Percentiles rank a stretch among this genome's conserved stretches.
Conservation (phyloP, 2,797 vertebrate species). For the Alosa sapidissima region DNA sequence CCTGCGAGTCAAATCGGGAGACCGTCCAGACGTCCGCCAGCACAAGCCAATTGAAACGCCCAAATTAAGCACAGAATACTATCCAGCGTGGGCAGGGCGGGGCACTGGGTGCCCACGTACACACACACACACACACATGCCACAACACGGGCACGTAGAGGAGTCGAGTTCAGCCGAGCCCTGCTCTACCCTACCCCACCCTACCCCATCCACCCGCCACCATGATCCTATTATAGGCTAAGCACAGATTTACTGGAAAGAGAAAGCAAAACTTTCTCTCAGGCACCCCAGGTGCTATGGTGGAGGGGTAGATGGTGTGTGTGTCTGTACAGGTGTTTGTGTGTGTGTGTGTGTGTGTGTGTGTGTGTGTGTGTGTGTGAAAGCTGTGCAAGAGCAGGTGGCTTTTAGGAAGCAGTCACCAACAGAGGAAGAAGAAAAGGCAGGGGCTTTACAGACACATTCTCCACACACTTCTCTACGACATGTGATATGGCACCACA, state of each 20-base stretch:
- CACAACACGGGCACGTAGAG: neutral
- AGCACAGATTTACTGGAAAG: neutral
- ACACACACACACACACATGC: neutral
- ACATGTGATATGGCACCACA: neutral
- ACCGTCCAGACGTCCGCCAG: conserved; percentile 29
- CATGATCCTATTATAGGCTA: neutral
- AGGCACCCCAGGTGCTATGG: neutral
- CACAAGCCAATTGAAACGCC: conserved; percentile 38
- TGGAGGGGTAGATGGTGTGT: too few relatives aligned
- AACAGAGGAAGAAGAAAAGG: neutral
- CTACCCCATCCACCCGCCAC: neutral
- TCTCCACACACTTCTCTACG: neutral
- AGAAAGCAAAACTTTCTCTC: neutral
- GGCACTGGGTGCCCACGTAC: neutral
- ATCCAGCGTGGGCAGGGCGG: neutral
- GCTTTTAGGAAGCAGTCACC: neutral
- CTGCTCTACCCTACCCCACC: neutral
- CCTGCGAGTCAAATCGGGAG: neutral
- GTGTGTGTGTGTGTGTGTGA: too few relatives aligned
- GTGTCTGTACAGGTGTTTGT: neutral
- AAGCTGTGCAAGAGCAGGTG: conserved; percentile 9
- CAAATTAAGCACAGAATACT: conserved; percentile 14
- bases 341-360: neutral
- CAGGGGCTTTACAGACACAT: neutral
- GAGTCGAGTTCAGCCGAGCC: neutral